A percentile compares a stretch with the other conserved stretches of the same genome.
These are phyloP conservation scores for Drosophila funebris DNA, from an alignment of 1,140 invertebrate species.

Conservation along the genomic window DNA sequence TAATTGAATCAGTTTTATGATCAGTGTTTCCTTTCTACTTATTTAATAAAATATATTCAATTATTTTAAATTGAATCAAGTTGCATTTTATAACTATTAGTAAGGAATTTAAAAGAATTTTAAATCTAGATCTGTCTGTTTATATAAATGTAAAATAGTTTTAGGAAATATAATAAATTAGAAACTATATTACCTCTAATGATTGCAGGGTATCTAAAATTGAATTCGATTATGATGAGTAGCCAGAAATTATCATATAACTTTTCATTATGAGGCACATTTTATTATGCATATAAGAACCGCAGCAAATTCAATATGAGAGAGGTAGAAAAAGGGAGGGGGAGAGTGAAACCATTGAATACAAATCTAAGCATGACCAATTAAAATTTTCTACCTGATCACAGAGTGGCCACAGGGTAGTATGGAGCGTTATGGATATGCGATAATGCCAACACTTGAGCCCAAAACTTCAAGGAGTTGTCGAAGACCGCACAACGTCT, in stretches of 20 bases:
- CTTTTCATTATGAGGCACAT: constrained; percentile 33
- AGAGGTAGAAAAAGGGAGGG: not conserved
- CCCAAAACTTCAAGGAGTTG: constrained; percentile 8
- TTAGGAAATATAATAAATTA: too few relatives aligned
- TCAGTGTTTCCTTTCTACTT: too few relatives aligned
- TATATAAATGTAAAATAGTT: too few relatives aligned
- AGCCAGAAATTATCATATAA: constrained; percentile 53
- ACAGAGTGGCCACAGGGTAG: constrained; percentile 27
- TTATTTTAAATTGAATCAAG: too few relatives aligned
- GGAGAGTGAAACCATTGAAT: constrained; percentile 11
- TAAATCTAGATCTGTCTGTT: too few relatives aligned
- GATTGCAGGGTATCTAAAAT: not conserved
- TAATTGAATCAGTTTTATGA: too few relatives aligned
- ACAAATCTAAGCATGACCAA: constrained; percentile 45
- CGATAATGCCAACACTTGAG: constrained; percentile 26
- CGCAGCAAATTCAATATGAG: not conserved
- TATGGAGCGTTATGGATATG: not conserved
- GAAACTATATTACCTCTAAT: not conserved
- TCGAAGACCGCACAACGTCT: constrained; percentile 24
- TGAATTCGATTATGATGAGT: constrained; percentile 38
- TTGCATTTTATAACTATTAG: too few relatives aligned
- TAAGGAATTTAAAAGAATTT: too few relatives aligned
- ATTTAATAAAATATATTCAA: too few relatives aligned
- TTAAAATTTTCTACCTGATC: constrained; percentile 53
- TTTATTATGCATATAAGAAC: constrained; percentile 30